phyloP scores from a whole-genome alignment of 2,113 vertebrate species.

The Campylomormyrus numenius region DNA sequence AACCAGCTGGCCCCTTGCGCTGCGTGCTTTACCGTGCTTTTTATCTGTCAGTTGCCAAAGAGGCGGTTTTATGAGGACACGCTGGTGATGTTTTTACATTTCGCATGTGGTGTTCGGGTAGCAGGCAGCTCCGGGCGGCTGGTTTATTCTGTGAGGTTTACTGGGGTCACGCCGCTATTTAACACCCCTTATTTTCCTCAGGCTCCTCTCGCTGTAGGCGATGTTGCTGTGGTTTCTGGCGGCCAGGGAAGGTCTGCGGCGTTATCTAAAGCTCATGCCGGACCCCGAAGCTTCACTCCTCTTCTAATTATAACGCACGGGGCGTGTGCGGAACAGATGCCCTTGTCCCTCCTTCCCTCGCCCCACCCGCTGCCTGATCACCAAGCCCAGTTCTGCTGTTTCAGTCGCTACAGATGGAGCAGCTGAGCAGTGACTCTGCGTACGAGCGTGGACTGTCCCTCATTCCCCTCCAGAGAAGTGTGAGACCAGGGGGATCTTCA shows the following conservation, averaged over 20 bases:
- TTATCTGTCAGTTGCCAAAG: neutral
- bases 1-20: slow-evolving; percentile 33
- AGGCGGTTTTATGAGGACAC: neutral
- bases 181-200: slow-evolving; percentile 38
- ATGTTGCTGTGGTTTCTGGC: slow-evolving; percentile 43
- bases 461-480: neutral
- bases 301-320: slow-evolving; percentile 65
- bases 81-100: slow-evolving; percentile 9
- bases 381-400: slow-evolving; percentile 57
- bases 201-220: slow-evolving; percentile 19
- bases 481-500: neutral
- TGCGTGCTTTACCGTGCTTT: slow-evolving; percentile 34
- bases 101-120: neutral
- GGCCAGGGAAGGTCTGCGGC: slow-evolving; percentile 37
- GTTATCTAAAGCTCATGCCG: slow-evolving; percentile 51
- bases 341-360: slow-evolving; percentile 13
- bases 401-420: slow-evolving; percentile 51
- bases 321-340: slow-evolving; percentile 66
- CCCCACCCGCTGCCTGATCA: slow-evolving; percentile 53
- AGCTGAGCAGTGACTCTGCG: slow-evolving; percentile 39
- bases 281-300: slow-evolving; percentile 57
- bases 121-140: neutral
- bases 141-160: neutral
- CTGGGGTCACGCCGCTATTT: neutral
- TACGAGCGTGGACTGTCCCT: neutral